Conservation (phyloP, 1,140 invertebrate genomes). For the Atta cephalotes region DNA sequence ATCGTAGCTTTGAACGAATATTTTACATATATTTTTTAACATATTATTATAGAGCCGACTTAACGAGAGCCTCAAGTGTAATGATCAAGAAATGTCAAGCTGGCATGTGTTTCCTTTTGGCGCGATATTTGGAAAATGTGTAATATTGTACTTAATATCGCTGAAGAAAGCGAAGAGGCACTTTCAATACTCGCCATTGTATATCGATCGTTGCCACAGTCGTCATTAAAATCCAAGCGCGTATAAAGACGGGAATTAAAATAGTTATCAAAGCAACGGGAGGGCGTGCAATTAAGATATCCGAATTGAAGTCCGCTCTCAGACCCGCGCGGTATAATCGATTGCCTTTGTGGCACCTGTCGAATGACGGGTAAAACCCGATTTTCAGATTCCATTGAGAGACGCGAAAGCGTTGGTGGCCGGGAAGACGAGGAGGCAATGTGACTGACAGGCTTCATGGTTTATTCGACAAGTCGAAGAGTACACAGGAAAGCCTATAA, state of each 20-base stretch:
- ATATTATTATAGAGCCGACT: neutral
- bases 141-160: neutral
- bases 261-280: conserved; percentile 40
- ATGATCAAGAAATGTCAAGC: neutral
- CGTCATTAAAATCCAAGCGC: conserved; percentile 13
- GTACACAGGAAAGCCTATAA: conserved; percentile 74
- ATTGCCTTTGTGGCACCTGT: conserved; percentile 54
- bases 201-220: neutral
- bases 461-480: conserved; percentile 76
- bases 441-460: conserved; percentile 76
- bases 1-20: neutral
- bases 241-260: conserved; percentile 39
- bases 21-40: conserved; percentile 6
- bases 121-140: conserved; percentile 13
- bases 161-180: neutral
- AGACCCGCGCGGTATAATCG: conserved; percentile 33
- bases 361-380: conserved; percentile 42
- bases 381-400: conserved; percentile 60
- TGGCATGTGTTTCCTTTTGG: neutral
- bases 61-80: neutral
- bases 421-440: conserved; percentile 53
- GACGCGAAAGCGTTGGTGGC: conserved; percentile 37
- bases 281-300: conserved; percentile 51
- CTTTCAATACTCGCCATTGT: neutral
- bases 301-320: conserved; percentile 34